Evolutionary conservation across 2,888 invertebrate species (phyloP), one percentile per base, ranked within the genome.

Genomic region (Ommatoiulus sabulosus): DNA sequence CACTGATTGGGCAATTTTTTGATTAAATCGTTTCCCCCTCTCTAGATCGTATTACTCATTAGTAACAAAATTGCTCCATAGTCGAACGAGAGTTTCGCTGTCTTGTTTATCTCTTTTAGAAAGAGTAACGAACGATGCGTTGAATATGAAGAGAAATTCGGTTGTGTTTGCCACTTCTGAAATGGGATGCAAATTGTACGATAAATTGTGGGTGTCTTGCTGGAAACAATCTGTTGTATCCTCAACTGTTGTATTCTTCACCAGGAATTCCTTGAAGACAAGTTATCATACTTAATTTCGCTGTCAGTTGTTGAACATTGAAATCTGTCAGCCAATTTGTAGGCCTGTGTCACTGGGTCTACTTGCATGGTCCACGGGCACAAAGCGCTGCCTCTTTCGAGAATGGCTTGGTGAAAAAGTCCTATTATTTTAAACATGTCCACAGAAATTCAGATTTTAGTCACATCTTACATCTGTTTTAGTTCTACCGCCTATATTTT

Each of bases 331-430:
- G 63, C 87, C 44, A 87, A 12, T 48, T 48, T 35, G 24, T 63
- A 10, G 87, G 87, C 52, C 24, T 15, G 10, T 35, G 24, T 20
- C 8, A 87, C 24, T 52, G 87, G 87, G 15, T 52, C 87, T 7
- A 10, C 3, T 52, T 63, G 63, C 15, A 35, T 43, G 24, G 87
- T 24, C 24, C 24, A 46, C n/a, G 86, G 48, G 86, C 35, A 48
- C 8, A 88, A 8, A 17, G 88, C n/a, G 12, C 46, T 44, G 17
- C 88, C 88, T 52, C 84, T 80, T 52, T 88, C 85, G 48, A 44
- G 48, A 88, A 88, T 88, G 8, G 86, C 88, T 57, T 20, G 20
- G 48, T 48, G 84, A 57, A 88, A 88, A 24, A 86, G 57, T n/a
- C 85, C 88, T 88, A 20, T 44, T 44, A 44, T 24, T 35, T 87